These are phyloP conservation scores for Epizoanthus rinbou DNA, from an alignment of 92 coral and sea anemone genomes.

Conservation along the genomic window DNA sequence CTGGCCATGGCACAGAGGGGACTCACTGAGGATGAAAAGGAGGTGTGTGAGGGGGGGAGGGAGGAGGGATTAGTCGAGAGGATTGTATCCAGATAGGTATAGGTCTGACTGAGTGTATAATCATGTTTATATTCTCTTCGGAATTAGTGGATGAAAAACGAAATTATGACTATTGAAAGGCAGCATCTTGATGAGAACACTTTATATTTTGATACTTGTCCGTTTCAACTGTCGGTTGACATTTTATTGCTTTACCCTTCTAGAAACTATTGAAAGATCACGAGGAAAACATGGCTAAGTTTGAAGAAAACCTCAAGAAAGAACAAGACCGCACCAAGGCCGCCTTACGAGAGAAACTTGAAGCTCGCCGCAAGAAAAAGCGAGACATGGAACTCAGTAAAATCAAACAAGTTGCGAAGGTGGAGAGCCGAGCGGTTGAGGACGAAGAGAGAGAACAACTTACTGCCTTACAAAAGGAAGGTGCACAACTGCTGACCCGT, in stretches of 20 bases:
- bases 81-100: too few relatives aligned
- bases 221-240: background rate
- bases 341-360: slow-evolving; percentile 87
- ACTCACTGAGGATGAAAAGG: slow-evolving; percentile 60
- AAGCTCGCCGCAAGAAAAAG: slow-evolving; percentile 88
- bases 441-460: slow-evolving; percentile 60
- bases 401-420: slow-evolving; percentile 51
- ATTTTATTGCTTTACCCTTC: background rate
- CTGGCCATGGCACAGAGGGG: slow-evolving; percentile 88
- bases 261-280: slow-evolving; percentile 94
- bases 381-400: slow-evolving; percentile 81
- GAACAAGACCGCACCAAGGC: slow-evolving; percentile 95
- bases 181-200: background rate
- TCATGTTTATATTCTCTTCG: too few relatives aligned
- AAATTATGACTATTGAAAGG: too few relatives aligned
- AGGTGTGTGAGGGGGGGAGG: background rate
- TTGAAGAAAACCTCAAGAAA: slow-evolving; percentile 80
- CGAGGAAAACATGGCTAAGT: slow-evolving; percentile 92
- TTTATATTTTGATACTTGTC: background rate
- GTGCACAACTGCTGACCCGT: slow-evolving; percentile 62
- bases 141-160: too few relatives aligned
- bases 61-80: background rate
- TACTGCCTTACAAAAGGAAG: slow-evolving; percentile 61
- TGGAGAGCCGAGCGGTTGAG: slow-evolving; percentile 61
- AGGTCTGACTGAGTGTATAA: too few relatives aligned